These are phyloP conservation scores for Falco biarmicus DNA, from an alignment of 2,797 vertebrate species.

Conservation along the genomic window DNA sequence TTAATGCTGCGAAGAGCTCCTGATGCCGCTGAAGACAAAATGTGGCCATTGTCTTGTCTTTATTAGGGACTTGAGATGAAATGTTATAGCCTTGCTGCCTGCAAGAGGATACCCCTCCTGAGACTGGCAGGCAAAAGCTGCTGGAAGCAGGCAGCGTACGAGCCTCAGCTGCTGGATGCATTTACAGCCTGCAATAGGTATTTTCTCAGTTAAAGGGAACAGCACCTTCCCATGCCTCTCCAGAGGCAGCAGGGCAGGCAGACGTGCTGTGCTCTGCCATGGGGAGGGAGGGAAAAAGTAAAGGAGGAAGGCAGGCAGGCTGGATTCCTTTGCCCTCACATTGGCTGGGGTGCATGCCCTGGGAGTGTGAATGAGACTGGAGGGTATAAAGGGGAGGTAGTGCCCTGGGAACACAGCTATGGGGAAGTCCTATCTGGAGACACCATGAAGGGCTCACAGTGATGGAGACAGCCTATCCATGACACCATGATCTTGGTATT, in stretches of 20 bases:
- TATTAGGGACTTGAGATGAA: background rate
- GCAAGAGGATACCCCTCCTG: background rate
- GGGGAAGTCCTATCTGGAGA: background rate
- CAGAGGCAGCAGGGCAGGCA: background rate
- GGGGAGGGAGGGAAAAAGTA: background rate
- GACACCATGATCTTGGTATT: fast-evolving
- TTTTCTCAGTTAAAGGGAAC: background rate
- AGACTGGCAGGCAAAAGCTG: background rate
- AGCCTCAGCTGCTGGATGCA: background rate
- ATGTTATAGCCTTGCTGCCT: background rate
- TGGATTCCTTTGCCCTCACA: background rate
- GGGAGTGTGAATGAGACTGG: background rate
- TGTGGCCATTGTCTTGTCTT: background rate
- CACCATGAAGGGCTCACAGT: background rate
- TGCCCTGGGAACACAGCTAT: background rate
- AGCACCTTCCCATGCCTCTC: background rate
- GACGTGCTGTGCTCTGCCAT: background rate
- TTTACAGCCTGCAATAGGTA: background rate
- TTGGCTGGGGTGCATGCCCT: background rate
- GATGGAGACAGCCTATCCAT: background rate
- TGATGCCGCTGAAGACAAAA: background rate
- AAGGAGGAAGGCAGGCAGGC: too few relatives aligned
- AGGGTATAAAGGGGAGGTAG: background rate
- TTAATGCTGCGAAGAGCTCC: background rate
- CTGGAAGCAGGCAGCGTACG: background rate